Evolutionary conservation across 2,797 vertebrate species (phyloP), one percentile per base, ranked within the genome.

Genomic region (Sternarchorhynchus goeldii): DNA sequence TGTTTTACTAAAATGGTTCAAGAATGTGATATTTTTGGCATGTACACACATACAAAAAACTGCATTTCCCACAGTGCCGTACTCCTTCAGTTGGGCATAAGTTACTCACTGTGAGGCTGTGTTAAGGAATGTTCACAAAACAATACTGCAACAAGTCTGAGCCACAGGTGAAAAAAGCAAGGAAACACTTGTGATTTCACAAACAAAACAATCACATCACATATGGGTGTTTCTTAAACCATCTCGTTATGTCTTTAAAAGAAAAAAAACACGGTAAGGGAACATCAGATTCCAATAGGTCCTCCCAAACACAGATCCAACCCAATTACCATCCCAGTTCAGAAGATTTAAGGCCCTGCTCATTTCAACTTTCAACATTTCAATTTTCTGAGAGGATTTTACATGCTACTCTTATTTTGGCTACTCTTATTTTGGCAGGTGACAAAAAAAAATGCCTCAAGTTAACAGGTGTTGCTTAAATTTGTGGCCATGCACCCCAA

Each of bases 111-210:
- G 17, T 85, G 82, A 84, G 79, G 78, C 85, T 10, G 81, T 85
- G 80, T 73, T 81, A 72, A 88, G 83, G 87, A 91, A 90, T 88
- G 88, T 83, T 86, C 81, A 82, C 69, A 86, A 88, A 85, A 73
- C 65, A 81, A 76, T 62, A 79, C 75, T 80, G 64, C 50, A 78
- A 66, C 63, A 59, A 32, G 16, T 70, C 70, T 71, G 63, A 64
- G 73, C 39, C 63, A 77, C 73, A 73, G 71, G 14, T 14, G 31
- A 45, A 60, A 80, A 4, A 73, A 45, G 62, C 16, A 32, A 76
- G 58, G 3, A 68, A 31, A 29, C 6, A 64, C 25, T 31, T 55
- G 21, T 31, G 16, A 68, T 60, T 75, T 60, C 41, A 76, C 34
- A 67, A 72, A 39, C 5, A 75, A 55, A 70, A 32, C 29, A 72